phyloP scores from a whole-genome alignment of 2,888 invertebrate species.

The Holacanthella duospinosa region DNA sequence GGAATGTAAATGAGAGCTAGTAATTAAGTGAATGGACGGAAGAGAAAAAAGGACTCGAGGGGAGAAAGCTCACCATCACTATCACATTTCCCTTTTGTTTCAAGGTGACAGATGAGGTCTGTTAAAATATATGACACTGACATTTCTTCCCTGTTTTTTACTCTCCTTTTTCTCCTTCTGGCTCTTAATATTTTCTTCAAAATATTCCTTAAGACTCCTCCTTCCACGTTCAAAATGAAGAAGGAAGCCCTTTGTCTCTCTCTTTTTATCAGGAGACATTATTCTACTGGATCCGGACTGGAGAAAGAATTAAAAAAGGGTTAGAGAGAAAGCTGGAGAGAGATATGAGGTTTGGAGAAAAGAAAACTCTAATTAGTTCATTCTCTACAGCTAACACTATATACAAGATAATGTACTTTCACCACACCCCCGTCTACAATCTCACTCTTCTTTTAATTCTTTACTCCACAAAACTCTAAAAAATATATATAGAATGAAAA shows the following conservation, averaged over 20 bases:
- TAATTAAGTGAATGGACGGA: conserved; percentile 1
- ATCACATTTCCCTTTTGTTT: conserved; percentile 6
- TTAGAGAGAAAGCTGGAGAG: background rate
- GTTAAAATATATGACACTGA: conserved; percentile 3
- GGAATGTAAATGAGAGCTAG: conserved; percentile 1
- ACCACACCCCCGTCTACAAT: conserved; percentile 17
- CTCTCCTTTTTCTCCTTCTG: background rate
- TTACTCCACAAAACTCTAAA: background rate
- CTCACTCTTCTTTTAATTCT: background rate
- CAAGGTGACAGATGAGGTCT: conserved; percentile 6
- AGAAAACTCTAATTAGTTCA: conserved; percentile 27
- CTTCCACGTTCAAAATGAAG: background rate
- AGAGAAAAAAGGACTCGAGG: conserved; percentile 1
- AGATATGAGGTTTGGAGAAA: conserved; percentile 7
- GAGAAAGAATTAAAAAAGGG: conserved; percentile 13
- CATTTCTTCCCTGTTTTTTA: background rate
- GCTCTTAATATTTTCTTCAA: background rate
- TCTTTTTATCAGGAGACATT: conserved; percentile 6
- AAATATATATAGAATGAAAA: background rate
- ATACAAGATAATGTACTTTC: conserved; percentile 26
- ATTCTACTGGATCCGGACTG: background rate
- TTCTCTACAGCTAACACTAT: conserved; percentile 15
- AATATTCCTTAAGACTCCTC: too few relatives aligned
- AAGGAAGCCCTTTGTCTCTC: conserved; percentile 5
- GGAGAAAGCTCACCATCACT: background rate